These are phyloP conservation scores for Polyploca ridens DNA, from an alignment of 2,888 invertebrate genomes.

Conservation along the genomic window DNA sequence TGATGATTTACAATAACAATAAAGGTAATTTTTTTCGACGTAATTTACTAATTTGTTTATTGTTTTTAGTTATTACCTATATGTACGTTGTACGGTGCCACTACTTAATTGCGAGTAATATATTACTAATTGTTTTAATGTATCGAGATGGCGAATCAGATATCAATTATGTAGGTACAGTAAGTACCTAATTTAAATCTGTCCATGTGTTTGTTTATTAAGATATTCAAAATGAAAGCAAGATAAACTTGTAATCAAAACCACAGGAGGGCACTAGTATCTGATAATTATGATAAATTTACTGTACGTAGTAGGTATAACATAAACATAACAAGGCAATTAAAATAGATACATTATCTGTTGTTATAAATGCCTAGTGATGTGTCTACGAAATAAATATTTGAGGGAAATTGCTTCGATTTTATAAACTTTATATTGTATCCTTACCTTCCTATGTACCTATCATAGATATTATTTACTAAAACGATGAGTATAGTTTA, in stretches of 20 bases:
- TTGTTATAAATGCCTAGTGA: not conserved
- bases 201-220: too few relatives aligned
- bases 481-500: too few relatives aligned
- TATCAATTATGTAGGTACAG: too few relatives aligned
- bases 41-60: not conserved
- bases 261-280: not conserved
- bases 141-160: too few relatives aligned
- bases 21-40: not conserved
- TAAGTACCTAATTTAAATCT: too few relatives aligned
- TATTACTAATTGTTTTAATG: too few relatives aligned
- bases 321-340: conserved; percentile 27
- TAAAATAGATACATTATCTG: conserved; percentile 33
- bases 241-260: not conserved
- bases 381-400: not conserved
- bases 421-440: not conserved
- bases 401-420: not conserved
- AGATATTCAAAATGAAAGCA: too few relatives aligned
- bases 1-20: not conserved
- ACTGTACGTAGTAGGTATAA: not conserved
- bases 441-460: too few relatives aligned
- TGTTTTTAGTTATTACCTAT: too few relatives aligned
- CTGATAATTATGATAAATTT: not conserved
- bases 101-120: too few relatives aligned
- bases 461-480: too few relatives aligned
- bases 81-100: too few relatives aligned